Base-by-base conservation (phyloP, 2,113 vertebrate genomes). In the Ramphastos sulfuratus region DNA sequence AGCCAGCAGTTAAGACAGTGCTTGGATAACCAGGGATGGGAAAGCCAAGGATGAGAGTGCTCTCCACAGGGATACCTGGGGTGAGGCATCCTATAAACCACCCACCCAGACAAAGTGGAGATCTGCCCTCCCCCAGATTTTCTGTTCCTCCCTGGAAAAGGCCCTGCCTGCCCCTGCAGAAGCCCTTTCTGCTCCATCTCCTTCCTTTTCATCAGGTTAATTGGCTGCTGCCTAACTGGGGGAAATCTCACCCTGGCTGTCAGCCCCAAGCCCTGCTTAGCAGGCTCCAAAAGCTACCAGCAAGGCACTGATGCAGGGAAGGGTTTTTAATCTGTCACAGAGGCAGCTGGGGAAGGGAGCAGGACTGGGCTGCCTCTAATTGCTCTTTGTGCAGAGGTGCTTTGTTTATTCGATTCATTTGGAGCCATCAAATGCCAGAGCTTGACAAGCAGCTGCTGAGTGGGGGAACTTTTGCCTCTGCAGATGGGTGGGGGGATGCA, bases 391-490 rank as follows among this genome's bases (percentile, higher is more conserved):
- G 1, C 64, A 46, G 81, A 66, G 84, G 61, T 92, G 71, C 86
- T 87, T 95, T 92, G 89, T 95, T 96, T 96, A 70, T 91, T 89
- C 71, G 1, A 94, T 95, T 96, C 87, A 90, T 94, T 90, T 92
- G 85, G 76, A 95, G 84, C 93, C 89, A 65, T 93, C 94, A 90
- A 83, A 90, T 18, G 72, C 82, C 91, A 83, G 46, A 61, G 30
- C 72, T 80, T 75, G 59, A 77, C 28, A 10, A 85, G 75, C 92
- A 78, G 85, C 92, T 90, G 83, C 76, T 81, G 82, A 55, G 42
- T 3, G 20, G 20, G 31, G 46, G 33, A 9, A 16, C 25, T 69
- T 84, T 71, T 93, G 6, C 48, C 44, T 67, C 69, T 78, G 19
- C 48, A 48, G 52, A 48, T 44, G 35, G 77, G 1, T 37, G 71